Evolutionary conservation across 2,113 vertebrate species (phyloP).

Genomic region (Tonatia bakeri): DNA sequence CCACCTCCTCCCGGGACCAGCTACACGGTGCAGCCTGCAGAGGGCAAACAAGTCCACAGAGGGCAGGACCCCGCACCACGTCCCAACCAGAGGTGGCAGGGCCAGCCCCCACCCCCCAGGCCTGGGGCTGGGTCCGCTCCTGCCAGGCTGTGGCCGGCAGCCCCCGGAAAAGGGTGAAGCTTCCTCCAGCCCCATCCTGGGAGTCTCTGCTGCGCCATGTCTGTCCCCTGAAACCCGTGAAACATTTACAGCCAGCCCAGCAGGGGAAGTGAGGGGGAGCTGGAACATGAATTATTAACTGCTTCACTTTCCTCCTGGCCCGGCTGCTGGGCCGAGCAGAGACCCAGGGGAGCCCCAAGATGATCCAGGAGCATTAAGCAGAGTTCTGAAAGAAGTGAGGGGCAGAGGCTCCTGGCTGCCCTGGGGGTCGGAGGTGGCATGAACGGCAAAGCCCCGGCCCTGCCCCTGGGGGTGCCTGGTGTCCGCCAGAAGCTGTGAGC

Average conservation of each 20-base stretch:
- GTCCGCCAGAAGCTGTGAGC: neutral
- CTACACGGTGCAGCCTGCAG: neutral
- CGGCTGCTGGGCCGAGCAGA: neutral
- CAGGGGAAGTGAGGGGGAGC: conserved; percentile 68
- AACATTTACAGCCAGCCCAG: conserved; percentile 78
- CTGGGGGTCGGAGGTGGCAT: neutral
- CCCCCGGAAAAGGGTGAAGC: neutral
- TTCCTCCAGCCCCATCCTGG: neutral
- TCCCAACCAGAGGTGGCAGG: neutral
- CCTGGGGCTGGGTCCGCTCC: neutral
- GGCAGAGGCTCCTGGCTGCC: neutral
- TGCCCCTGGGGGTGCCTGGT: neutral
- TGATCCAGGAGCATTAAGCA: conserved; percentile 51
- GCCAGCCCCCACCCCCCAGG: neutral
- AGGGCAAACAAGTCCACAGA: neutral
- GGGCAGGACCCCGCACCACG: neutral
- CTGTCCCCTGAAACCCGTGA: conserved; percentile 66
- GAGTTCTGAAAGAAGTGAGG: conserved; percentile 39
- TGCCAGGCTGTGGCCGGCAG: neutral
- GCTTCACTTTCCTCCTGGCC: conserved; percentile 76
- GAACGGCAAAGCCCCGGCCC: neutral
- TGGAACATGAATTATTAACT: conserved; percentile 81
- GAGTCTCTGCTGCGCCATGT: conserved; percentile 42
- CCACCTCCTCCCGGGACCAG: neutral
- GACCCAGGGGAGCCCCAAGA: conserved; percentile 46